Conservation (phyloP, 37 sponge, comb jelly and placozoan genomes). For the Aplysina aerophoba region DNA sequence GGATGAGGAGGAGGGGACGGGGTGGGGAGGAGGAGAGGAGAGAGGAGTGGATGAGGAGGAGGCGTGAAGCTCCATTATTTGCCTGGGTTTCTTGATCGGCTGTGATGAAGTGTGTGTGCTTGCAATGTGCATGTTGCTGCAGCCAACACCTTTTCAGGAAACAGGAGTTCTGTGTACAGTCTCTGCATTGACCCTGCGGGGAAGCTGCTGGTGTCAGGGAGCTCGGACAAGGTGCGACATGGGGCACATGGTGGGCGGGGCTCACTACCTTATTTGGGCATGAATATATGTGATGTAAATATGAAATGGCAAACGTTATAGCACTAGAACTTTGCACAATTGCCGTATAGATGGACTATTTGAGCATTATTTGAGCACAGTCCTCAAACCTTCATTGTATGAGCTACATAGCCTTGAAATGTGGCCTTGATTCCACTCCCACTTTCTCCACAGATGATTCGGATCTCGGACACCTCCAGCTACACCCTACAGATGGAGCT, state of each 20-base stretch:
- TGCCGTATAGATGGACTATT: too few species aligned
- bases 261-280: neutral
- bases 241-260: neutral
- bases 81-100: too few species aligned
- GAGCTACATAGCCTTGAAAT: too few species aligned
- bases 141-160: conserved; percentile 74
- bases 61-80: neutral
- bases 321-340: neutral
- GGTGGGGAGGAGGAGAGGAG: neutral
- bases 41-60: neutral
- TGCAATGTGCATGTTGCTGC: neutral
- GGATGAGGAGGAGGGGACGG: neutral
- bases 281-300: too few species aligned
- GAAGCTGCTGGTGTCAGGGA: conserved; percentile 79
- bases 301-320: too few species aligned
- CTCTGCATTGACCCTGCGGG: conserved; percentile 76
- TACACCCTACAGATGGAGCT: conserved; percentile 60
- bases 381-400: too few species aligned
- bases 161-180: conserved; percentile 93
- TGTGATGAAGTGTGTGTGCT: too few species aligned
- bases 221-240: conserved; percentile 83
- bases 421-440: neutral
- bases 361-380: too few species aligned
- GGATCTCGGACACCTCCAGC: conserved; percentile 86
- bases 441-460: conserved; percentile 19